Percentiles rank a stretch among this genome's conserved stretches.
These are phyloP conservation scores for Temnothorax rugatulus DNA, from an alignment of 2,888 invertebrate species.

Conservation along the genomic window DNA sequence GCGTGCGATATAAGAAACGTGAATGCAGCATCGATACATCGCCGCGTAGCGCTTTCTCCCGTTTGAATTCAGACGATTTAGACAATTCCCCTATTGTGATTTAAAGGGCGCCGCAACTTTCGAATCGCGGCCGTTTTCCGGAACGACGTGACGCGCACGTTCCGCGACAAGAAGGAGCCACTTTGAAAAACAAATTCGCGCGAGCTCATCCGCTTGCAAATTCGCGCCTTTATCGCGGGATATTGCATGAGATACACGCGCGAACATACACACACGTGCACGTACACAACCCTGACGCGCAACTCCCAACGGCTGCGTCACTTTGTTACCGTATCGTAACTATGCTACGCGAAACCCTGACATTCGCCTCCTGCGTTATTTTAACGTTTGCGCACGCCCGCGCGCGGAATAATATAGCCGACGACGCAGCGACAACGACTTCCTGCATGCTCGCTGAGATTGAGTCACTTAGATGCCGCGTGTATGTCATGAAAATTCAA, in stretches of 20 bases:
- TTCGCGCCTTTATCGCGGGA: conserved; percentile 44
- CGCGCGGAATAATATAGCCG: conserved; percentile 48
- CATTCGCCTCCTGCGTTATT: conserved; percentile 23
- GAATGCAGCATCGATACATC: not conserved
- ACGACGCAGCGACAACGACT: conserved; percentile 59
- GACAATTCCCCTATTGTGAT: conserved; percentile 44
- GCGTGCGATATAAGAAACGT: not conserved
- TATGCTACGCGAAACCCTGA: conserved; percentile 36
- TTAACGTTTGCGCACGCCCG: conserved; percentile 2
- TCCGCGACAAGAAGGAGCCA: conserved; percentile 31
- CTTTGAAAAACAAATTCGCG: conserved; percentile 52
- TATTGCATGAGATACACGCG: conserved; percentile 28
- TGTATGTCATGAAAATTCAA: conserved; percentile 79
- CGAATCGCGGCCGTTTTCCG: conserved; percentile 25
- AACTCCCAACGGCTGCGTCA: conserved; percentile 23
- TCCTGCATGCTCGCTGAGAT: conserved; percentile 69
- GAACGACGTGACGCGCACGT: conserved; percentile 9
- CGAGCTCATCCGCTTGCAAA: conserved; percentile 44
- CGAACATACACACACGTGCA: not conserved
- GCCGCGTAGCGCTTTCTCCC: not conserved
- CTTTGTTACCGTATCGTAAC: conserved; percentile 57
- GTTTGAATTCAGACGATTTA: conserved; percentile 20
- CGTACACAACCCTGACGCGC: not conserved
- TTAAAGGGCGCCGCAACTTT: conserved; percentile 38
- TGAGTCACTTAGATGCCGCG: conserved; percentile 76